Percentiles rank a stretch among this genome's conserved stretches.
phyloP scores from a whole-genome alignment of 2,888 invertebrate species.

The Sinopyrophorus schimmeli region DNA sequence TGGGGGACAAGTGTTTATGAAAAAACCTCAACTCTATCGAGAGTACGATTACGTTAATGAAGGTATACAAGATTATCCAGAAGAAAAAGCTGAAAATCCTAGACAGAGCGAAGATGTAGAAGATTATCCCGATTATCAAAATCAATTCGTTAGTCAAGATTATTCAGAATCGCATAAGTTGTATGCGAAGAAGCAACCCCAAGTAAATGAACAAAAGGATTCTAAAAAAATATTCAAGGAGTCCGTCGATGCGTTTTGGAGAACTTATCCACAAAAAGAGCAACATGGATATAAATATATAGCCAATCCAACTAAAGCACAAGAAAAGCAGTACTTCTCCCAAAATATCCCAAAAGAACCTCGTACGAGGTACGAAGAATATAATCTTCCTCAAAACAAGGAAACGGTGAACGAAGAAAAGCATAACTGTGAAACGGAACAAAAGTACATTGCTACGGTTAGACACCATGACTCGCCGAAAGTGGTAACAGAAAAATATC shows the following conservation, averaged over 20 bases:
- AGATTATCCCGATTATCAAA: slow-evolving; percentile 15
- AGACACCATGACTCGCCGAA: not conserved
- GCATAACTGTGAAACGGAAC: not conserved
- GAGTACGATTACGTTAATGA: slow-evolving; percentile 34
- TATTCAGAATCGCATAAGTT: slow-evolving; percentile 17
- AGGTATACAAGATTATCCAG: slow-evolving; percentile 19
- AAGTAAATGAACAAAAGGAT: not conserved
- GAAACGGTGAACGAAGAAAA: not conserved
- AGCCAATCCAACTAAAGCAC: slow-evolving; percentile 32
- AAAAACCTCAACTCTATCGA: slow-evolving; percentile 23
- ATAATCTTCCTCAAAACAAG: slow-evolving; percentile 10
- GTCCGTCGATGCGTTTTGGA: slow-evolving; percentile 37
- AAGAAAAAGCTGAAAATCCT: slow-evolving; percentile 13
- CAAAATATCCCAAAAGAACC: slow-evolving; percentile 4
- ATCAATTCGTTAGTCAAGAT: slow-evolving; percentile 12
- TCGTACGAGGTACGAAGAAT: slow-evolving; percentile 39
- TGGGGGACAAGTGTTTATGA: slow-evolving; percentile 4
- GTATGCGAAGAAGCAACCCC: not conserved
- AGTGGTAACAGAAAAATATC: not conserved
- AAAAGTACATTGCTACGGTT: not conserved
- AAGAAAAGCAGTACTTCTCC: slow-evolving; percentile 11
- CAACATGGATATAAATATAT: slow-evolving; percentile 45
- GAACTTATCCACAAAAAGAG: slow-evolving; percentile 24
- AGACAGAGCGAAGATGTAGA: not conserved
- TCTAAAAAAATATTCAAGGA: slow-evolving; percentile 32